Evolutionary conservation across 2,888 invertebrate genomes (phyloP), one percentile per base, ranked within the genome.

Genomic region (Tenthredo notha): DNA sequence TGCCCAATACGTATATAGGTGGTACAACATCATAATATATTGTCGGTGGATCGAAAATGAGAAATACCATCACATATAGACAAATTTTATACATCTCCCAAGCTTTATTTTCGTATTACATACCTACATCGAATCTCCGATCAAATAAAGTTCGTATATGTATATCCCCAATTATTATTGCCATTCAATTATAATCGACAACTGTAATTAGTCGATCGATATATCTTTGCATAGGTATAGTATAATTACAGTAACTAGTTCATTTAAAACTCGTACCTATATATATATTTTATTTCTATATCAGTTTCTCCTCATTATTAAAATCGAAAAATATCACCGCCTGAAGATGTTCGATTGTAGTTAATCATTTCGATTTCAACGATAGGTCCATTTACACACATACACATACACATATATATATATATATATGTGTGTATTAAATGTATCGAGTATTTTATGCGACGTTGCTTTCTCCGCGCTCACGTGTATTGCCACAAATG

Each of bases 391-490:
- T 25, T 21, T 12, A 61, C 10, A 61, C 25, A 58, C 9, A 21
- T 7, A 21, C 15, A 54, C 15, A n/a, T 4, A 54, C 15, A 54
- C n/a, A n/a, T 4, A 54, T 4, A 54, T 5, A 54, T 4, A 54
- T 4, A 54, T 1, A n/a, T 54, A 54, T 54, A n/a, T 61, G 10
- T 12, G 2, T 61, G 3, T 61, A 61, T 25, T 25, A 70, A 21
- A 9, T 70, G 70, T 70, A 70, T 70, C 67, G 67, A 33, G 29
- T 29, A 67, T 67, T 25, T 67, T 67, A 21, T 29, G 67, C 67
- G 15, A 67, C 67, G 67, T 67, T 7, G 29, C 67, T 67, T 67
- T 67, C 67, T 67, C 67, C 29, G 4, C 29, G 18, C n/a, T n/a
- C 54, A 54, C n/a, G n/a, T 54, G n/a, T 54, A 6, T 54, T n/a